These are phyloP conservation scores for Harpegnathos saltator DNA, from an alignment of 1,140 invertebrate species.

Conservation along the genomic window DNA sequence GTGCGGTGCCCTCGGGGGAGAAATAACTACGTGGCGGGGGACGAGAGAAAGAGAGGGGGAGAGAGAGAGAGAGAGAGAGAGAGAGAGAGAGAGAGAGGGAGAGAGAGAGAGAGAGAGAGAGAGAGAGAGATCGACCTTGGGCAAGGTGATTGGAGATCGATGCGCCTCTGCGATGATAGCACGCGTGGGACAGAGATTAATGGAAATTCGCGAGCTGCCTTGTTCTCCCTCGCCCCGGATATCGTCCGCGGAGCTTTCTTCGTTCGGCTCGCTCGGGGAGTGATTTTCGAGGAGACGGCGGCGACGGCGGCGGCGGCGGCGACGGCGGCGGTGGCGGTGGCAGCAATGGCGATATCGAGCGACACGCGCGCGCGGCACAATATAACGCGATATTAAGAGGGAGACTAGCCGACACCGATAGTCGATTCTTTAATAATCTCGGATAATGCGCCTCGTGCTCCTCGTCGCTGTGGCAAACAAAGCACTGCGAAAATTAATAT, in stretches of 20 bases:
- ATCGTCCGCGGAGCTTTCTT: background rate
- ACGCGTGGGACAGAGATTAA: slow-evolving; percentile 17
- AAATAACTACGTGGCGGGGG: slow-evolving; percentile 27
- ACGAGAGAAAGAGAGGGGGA: no score
- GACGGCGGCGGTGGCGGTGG: no score
- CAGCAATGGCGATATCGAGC: background rate
- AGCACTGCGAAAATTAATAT: slow-evolving; percentile 1
- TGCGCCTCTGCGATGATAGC: slow-evolving; percentile 33
- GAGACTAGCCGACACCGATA: background rate
- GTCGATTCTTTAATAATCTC: slow-evolving; percentile 20
- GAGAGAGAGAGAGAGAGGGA: no score
- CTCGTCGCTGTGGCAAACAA: background rate
- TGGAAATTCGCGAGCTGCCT: slow-evolving; percentile 52
- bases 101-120: no score
- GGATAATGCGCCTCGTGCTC: no score
- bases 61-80: no score
- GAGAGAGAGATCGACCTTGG: slow-evolving; percentile 66
- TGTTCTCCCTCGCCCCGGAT: background rate
- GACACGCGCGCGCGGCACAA: background rate
- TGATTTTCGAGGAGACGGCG: background rate
- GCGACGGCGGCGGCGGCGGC: no score
- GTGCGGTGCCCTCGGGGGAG: background rate
- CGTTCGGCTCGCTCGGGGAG: background rate
- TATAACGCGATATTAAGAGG: slow-evolving; percentile 31
- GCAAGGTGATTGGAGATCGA: slow-evolving; percentile 66